A percentile compares a stretch with the other conserved stretches of the same genome.
Conservation (phyloP, 2,888 invertebrate species). For the Abrostola triplasia region DNA sequence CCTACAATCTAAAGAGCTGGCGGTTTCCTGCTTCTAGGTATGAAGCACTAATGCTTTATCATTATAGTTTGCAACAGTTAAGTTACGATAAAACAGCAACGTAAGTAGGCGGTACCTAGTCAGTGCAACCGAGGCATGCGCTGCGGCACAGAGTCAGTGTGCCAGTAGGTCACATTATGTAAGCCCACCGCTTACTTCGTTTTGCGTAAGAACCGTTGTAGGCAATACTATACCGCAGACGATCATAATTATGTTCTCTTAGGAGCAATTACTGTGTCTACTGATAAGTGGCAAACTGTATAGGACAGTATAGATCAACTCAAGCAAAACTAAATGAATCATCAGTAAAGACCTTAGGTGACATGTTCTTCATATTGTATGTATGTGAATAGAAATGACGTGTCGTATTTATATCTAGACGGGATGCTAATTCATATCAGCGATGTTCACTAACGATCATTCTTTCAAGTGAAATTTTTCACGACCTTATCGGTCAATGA, state of each 20-base stretch:
- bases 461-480: conserved; percentile 18
- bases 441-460: not conserved
- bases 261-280: conserved; percentile 39
- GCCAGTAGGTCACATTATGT: conserved; percentile 82
- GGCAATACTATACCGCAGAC: conserved; percentile 70
- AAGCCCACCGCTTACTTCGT: conserved; percentile 78
- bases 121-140: conserved; percentile 69
- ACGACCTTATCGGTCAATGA: conserved; percentile 43
- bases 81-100: conserved; percentile 58
- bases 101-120: conserved; percentile 63
- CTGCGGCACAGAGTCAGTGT: conserved; percentile 78
- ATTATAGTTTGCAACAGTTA: conserved; percentile 50
- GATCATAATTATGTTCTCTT: conserved; percentile 62
- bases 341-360: conserved; percentile 1
- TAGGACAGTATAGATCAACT: conserved; percentile 7
- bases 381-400: not conserved
- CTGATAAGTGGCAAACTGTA: conserved; percentile 20
- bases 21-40: not conserved
- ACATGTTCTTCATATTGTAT: not conserved
- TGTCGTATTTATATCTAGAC: not conserved
- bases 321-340: conserved; percentile 15
- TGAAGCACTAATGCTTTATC: conserved; percentile 12
- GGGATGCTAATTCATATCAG: not conserved
- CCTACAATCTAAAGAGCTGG: not conserved
- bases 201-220: conserved; percentile 80